phyloP scores from a whole-genome alignment of 1,140 invertebrate genomes.

The Papilio dardanus region DNA sequence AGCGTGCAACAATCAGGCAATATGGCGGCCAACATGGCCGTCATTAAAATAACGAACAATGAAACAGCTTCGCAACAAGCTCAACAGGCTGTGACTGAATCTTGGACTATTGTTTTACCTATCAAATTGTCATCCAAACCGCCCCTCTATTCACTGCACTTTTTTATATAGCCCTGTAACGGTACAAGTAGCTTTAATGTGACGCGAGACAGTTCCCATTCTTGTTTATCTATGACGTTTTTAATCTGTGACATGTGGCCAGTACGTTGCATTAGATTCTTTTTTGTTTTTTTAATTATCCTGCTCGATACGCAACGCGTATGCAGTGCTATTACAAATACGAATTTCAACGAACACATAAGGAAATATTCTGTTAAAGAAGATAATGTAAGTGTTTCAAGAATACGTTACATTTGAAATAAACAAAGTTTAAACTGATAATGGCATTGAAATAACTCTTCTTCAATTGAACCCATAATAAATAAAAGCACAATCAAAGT shows the following conservation, averaged over 20 bases:
- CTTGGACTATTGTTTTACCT: constrained; percentile 68
- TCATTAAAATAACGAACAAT: constrained; percentile 75
- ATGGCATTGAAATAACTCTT: no score
- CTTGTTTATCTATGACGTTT: constrained; percentile 36
- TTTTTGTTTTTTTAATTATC: constrained; percentile 41
- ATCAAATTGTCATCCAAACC: constrained; percentile 68
- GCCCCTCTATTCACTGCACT: constrained; percentile 55
- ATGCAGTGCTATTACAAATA: constrained; percentile 63
- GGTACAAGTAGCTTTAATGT: constrained; percentile 48
- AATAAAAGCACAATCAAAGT: no score
- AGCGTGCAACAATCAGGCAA: constrained; percentile 61
- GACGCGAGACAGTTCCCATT: constrained; percentile 43
- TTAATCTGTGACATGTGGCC: constrained; percentile 46
- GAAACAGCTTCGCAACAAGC: constrained; percentile 69
- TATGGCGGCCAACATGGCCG: constrained; percentile 57
- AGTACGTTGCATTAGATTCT: constrained; percentile 39
- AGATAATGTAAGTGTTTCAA: constrained; percentile 55
- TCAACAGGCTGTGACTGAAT: constrained; percentile 68
- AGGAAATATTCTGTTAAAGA: constrained; percentile 63
- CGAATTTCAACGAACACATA: constrained; percentile 64
- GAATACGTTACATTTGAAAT: background rate
- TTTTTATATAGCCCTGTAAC: constrained; percentile 68
- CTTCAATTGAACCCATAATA: background rate
- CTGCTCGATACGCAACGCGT: constrained; percentile 37
- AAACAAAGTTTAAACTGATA: background rate